Evolutionary conservation across 2,888 invertebrate species (phyloP).

Genomic region (Oscheius sp.): DNA sequence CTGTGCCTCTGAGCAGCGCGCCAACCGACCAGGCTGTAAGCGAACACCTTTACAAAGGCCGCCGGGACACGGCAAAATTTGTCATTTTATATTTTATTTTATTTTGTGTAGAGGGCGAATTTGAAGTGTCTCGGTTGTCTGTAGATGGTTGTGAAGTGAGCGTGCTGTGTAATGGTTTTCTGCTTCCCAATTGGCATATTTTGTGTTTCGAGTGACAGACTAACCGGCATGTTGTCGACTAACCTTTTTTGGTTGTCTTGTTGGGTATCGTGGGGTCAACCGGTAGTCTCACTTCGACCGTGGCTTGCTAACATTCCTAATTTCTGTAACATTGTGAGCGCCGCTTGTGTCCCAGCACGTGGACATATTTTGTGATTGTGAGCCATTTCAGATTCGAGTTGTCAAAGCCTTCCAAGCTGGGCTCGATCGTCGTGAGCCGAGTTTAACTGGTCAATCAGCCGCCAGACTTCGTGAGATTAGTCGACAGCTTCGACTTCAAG

Average conservation of each 20-base stretch:
- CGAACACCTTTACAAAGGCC: slow-evolving; percentile 9
- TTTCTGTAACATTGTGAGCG: slow-evolving; percentile 22
- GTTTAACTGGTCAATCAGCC: slow-evolving; percentile 75
- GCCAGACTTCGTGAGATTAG: slow-evolving; percentile 74
- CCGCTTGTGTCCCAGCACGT: slow-evolving; percentile 17
- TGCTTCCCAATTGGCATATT: not conserved
- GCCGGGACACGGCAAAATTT: slow-evolving; percentile 2
- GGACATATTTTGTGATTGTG: slow-evolving; percentile 13
- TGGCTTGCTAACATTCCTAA: not conserved
- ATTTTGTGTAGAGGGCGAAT: not conserved
- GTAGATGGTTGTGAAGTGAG: slow-evolving; percentile 33
- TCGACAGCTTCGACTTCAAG: slow-evolving; percentile 76
- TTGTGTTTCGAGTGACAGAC: not conserved
- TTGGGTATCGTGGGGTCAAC: slow-evolving; percentile 5
- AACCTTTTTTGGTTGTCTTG: slow-evolving; percentile 8
- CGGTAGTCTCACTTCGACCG: not conserved
- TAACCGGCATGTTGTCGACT: not conserved
- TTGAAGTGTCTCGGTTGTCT: not conserved
- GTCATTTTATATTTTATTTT: not conserved
- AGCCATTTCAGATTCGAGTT: slow-evolving; percentile 90
- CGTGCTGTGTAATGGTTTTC: slow-evolving; percentile 25
- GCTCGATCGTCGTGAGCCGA: slow-evolving; percentile 84
- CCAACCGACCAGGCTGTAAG: slow-evolving; percentile 99
- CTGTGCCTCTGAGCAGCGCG: slow-evolving; percentile 99
- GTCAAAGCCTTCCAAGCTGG: slow-evolving; percentile 99